Percentiles rank a stretch among this genome's conserved stretches.
Conservation (phyloP, 2,113 vertebrate genomes). For the Ancistrus triradiatus region DNA sequence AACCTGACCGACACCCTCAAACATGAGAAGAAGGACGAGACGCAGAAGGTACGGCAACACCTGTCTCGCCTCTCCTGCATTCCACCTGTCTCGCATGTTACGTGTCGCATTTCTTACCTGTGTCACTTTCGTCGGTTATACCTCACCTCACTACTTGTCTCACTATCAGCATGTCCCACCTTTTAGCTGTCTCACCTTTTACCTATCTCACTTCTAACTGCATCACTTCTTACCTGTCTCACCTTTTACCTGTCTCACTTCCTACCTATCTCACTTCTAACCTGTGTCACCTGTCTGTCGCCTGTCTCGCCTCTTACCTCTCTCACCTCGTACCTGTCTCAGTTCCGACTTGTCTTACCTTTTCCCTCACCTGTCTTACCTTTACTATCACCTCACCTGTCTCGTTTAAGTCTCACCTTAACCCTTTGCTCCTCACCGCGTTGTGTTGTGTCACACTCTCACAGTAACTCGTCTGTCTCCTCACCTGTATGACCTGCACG, state of each 20-base stretch:
- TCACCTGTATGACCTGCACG: neutral
- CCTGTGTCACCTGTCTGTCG: no score
- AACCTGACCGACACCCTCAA: slow-evolving; percentile 73
- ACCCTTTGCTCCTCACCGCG: no score
- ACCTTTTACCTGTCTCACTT: neutral
- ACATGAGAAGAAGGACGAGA: slow-evolving; percentile 76
- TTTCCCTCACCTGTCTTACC: no score
- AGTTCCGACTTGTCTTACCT: no score
- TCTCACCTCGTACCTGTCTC: neutral
- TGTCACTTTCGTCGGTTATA: no score
- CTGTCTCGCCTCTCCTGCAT: neutral
- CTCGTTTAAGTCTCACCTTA: no score
- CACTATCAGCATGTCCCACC: neutral
- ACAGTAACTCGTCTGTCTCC: no score
- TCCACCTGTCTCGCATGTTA: neutral
- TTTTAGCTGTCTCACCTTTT: neutral
- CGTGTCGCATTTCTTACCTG: no score
- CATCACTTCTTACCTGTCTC: no score
- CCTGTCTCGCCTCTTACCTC: neutral
- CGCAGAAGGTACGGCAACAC: slow-evolving; percentile 61
- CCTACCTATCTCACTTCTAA: neutral
- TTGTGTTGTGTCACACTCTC: no score
- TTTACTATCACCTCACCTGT: neutral
- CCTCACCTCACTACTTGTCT: neutral
- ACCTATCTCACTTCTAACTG: neutral